Evolutionary conservation across 2,888 invertebrate species (phyloP).

Genomic region (Beris morrisii): DNA sequence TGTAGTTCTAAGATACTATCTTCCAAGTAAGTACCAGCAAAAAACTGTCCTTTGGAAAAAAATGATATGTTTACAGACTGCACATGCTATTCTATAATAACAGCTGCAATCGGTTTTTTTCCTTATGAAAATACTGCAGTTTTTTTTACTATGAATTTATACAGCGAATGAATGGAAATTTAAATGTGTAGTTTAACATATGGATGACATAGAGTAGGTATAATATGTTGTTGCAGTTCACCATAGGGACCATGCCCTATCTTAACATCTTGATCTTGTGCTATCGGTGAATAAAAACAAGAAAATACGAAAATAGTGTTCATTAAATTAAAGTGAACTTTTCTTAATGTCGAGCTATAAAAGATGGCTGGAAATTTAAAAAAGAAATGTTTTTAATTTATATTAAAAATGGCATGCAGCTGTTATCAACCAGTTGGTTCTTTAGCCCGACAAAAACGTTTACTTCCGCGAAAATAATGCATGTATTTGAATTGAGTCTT

Average conservation of each 20-base stretch:
- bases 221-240: slow-evolving; percentile 5
- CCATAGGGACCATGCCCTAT: slow-evolving; percentile 31
- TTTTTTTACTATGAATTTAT: not conserved
- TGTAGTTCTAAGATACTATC: no score
- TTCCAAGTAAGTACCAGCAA: no score
- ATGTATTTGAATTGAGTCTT: no score
- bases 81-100: slow-evolving; percentile 22
- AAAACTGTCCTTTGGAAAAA: slow-evolving; percentile 2
- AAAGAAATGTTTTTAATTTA: slow-evolving; percentile 12
- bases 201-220: not conserved
- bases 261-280: slow-evolving; percentile 31
- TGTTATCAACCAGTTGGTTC: slow-evolving; percentile 16
- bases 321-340: slow-evolving; percentile 8
- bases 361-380: slow-evolving; percentile 24
- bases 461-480: no score
- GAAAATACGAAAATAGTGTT: not conserved
- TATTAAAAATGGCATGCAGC: slow-evolving; percentile 23
- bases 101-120: slow-evolving; percentile 30
- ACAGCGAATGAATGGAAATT: slow-evolving; percentile 11
- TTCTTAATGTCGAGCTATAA: slow-evolving; percentile 5
- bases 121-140: slow-evolving; percentile 15
- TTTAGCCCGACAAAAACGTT: not conserved
- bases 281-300: slow-evolving; percentile 1
- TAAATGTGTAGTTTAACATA: slow-evolving; percentile 7
- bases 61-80: slow-evolving; percentile 27